These are phyloP conservation scores for Flabesymbios commensalis DNA, from an alignment of 2,888 invertebrate genomes.

Conservation along the genomic window DNA sequence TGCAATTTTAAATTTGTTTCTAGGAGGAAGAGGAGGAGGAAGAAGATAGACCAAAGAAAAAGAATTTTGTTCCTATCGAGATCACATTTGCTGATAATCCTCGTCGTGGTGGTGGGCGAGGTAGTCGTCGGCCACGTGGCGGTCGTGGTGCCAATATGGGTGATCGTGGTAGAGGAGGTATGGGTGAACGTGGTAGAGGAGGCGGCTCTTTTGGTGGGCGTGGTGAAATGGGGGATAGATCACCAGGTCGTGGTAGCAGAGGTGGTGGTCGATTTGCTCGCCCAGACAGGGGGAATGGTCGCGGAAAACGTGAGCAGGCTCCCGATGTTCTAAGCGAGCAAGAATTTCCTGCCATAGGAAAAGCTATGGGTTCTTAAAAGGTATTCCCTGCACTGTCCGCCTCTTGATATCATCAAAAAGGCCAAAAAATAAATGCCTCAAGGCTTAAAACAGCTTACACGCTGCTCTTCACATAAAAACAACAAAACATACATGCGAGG, in stretches of 20 bases:
- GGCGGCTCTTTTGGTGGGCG: conserved; percentile 19
- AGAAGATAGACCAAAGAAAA: conserved; percentile 41
- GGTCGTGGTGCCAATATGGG: conserved; percentile 25
- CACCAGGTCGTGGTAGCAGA: conserved; percentile 30
- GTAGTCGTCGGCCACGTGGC: conserved; percentile 38
- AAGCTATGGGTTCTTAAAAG: conserved; percentile 23
- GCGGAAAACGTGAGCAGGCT: conserved; percentile 44
- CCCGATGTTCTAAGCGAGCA: conserved; percentile 94
- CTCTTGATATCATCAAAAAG: too few species aligned
- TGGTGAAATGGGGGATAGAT: conserved; percentile 21
- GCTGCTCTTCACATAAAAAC: too few species aligned
- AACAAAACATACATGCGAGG: too few species aligned
- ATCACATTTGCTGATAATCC: conserved; percentile 59
- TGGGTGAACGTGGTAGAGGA: conserved; percentile 17
- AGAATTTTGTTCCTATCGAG: conserved; percentile 52
- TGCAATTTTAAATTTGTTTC: not conserved
- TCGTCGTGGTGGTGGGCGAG: conserved; percentile 47
- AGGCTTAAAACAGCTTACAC: too few species aligned
- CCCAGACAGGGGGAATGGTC: conserved; percentile 30
- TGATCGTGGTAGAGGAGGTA: conserved; percentile 24
- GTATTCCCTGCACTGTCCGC: not conserved
- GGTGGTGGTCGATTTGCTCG: conserved; percentile 24
- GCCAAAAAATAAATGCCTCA: too few species aligned
- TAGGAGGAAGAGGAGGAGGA: conserved; percentile 34
- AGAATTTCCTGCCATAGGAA: conserved; percentile 86